Conservation (phyloP, 2,888 invertebrate genomes). For the Elegia similella region DNA sequence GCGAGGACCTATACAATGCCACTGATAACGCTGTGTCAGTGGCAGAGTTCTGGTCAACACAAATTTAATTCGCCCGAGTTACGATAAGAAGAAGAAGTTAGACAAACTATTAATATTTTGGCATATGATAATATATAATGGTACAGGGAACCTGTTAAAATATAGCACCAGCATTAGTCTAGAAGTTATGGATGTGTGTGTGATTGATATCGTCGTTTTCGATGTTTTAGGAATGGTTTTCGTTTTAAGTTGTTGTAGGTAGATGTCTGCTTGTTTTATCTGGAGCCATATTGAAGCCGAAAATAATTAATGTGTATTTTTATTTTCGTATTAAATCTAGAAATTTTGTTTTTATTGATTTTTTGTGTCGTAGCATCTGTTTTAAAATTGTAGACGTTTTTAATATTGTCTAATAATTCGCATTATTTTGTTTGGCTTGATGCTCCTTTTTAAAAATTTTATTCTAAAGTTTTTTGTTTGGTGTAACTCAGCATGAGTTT, state of each 20-base stretch:
- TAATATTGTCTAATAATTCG: slow-evolving; percentile 20
- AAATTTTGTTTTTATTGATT: not conserved
- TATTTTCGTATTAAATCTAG: not conserved
- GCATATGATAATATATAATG: no score
- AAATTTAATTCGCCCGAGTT: no score
- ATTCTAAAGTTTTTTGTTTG: slow-evolving; percentile 18
- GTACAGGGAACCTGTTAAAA: no score
- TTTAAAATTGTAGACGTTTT: slow-evolving; percentile 18
- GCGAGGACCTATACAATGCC: no score
- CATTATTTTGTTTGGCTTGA: slow-evolving; percentile 14
- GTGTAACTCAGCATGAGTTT: slow-evolving; percentile 38
- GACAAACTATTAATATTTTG: no score
- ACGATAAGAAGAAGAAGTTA: no score
- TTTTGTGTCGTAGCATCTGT: not conserved
- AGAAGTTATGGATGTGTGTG: slow-evolving; percentile 20
- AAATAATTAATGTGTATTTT: not conserved
- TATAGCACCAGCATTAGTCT: slow-evolving; percentile 21
- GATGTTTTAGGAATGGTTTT: slow-evolving; percentile 28
- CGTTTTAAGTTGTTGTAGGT: slow-evolving; percentile 30
- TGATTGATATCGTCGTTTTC: slow-evolving; percentile 21
- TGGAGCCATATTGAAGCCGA: not conserved
- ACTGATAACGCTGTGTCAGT: no score
- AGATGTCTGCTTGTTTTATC: slow-evolving; percentile 24
- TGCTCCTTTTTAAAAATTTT: slow-evolving; percentile 16
- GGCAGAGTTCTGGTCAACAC: no score